These are phyloP conservation scores for Drosophila kokeensis DNA, from an alignment of 2,888 invertebrate genomes.

Conservation along the genomic window DNA sequence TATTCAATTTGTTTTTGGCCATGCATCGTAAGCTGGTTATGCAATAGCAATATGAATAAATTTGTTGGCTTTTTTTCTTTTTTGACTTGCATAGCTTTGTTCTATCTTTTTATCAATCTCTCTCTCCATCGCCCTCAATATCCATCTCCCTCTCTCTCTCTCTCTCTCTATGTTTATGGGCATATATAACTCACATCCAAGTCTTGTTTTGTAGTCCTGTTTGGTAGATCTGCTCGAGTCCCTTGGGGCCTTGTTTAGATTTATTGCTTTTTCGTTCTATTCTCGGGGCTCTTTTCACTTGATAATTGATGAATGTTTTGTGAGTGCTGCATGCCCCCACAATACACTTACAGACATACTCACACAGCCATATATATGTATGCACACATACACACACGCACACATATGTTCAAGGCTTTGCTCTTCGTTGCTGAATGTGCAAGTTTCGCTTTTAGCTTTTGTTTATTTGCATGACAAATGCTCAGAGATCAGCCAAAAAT, in stretches of 20 bases:
- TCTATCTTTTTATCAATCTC: neutral
- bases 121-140: neutral
- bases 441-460: constrained; percentile 21
- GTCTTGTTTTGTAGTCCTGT: constrained; percentile 19
- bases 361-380: constrained; percentile 17
- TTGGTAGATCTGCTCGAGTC: constrained; percentile 38
- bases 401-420: constrained; percentile 10
- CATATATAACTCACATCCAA: constrained; percentile 3
- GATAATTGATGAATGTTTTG: constrained; percentile 76
- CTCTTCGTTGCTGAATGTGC: constrained; percentile 6
- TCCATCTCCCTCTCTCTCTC: neutral
- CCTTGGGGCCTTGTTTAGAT: constrained; percentile 70
- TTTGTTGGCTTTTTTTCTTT: neutral
- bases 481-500: constrained; percentile 39
- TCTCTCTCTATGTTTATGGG: neutral
- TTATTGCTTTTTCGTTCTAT: constrained; percentile 61
- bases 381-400: constrained; percentile 7
- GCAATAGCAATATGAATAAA: constrained; percentile 35
- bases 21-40: constrained; percentile 36
- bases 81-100: constrained; percentile 12
- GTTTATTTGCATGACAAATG: constrained; percentile 46
- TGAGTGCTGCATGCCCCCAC: constrained; percentile 43
- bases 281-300: constrained; percentile 59
- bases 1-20: neutral
- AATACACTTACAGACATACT: constrained; percentile 5